Evolutionary conservation across 2,797 vertebrate species (phyloP).

Genomic region (Rhinoraja longicauda): DNA sequence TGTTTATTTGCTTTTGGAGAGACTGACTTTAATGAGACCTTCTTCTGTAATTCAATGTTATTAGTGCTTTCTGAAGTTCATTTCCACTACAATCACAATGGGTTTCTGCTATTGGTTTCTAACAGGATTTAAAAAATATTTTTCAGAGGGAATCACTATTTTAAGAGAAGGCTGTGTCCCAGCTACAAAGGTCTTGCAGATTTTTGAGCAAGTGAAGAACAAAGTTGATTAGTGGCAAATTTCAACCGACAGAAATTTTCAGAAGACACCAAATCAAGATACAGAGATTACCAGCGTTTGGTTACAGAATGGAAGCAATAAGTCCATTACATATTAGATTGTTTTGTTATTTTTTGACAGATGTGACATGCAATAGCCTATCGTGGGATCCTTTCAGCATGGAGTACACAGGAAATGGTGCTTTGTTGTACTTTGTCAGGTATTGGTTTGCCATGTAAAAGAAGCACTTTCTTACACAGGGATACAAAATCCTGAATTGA

Average conservation of each 20-base stretch:
- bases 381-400: background rate
- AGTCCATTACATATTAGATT: background rate
- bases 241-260: background rate
- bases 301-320: background rate
- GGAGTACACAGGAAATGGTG: background rate
- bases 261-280: background rate
- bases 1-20: too few species aligned
- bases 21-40: background rate
- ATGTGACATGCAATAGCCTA: background rate
- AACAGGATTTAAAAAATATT: background rate
- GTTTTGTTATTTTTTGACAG: background rate
- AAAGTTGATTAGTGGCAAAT: conserved; percentile 4
- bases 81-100: background rate
- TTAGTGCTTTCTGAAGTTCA: background rate
- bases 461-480: background rate
- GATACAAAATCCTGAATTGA: background rate
- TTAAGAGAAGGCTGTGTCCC: conserved; percentile 79
- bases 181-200: conserved; percentile 63
- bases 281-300: too few species aligned
- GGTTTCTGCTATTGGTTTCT: background rate
- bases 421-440: background rate
- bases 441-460: background rate
- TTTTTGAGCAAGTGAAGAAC: conserved; percentile 72
- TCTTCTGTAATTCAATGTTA: background rate
- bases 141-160: conserved; percentile 53